Conservation (phyloP, 2,113 vertebrate genomes). For the Speoplatyrhinus poulsoni region DNA sequence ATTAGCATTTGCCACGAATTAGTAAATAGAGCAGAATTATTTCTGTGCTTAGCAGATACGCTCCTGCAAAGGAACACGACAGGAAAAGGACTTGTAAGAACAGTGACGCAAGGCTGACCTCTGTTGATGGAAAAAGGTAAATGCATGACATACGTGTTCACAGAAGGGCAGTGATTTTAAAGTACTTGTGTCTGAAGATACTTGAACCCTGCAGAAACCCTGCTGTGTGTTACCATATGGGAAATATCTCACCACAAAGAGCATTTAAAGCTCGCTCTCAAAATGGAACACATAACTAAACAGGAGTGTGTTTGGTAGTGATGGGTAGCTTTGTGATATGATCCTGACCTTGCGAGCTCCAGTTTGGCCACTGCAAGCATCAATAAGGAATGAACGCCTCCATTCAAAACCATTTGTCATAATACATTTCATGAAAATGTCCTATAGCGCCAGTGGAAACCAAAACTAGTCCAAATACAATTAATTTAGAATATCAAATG, state of each 20-base stretch:
- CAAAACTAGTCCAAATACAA: too few species aligned
- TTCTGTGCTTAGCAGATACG: neutral
- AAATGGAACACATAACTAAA: neutral
- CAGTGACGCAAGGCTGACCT: slow-evolving; percentile 31
- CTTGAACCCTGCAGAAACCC: neutral
- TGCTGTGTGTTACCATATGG: neutral
- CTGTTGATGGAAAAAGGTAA: slow-evolving; percentile 41
- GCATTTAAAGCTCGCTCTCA: neutral
- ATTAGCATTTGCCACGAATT: neutral
- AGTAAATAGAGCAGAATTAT: too few species aligned
- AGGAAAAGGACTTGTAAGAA: neutral
- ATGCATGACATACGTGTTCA: neutral
- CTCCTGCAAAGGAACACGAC: neutral
- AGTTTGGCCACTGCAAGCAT: too few species aligned
- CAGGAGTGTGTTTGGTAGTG: neutral
- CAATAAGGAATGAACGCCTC: too few species aligned
- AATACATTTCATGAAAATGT: too few species aligned
- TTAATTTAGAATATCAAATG: too few species aligned
- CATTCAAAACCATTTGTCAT: too few species aligned
- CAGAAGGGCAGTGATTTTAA: neutral
- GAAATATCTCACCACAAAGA: neutral
- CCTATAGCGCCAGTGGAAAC: too few species aligned
- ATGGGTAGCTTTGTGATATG: neutral
- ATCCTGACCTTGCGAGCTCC: too few species aligned
- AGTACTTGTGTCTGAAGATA: neutral